Base-by-base conservation (phyloP, 2,888 invertebrate genomes). In the Ophion slaviceki region DNA sequence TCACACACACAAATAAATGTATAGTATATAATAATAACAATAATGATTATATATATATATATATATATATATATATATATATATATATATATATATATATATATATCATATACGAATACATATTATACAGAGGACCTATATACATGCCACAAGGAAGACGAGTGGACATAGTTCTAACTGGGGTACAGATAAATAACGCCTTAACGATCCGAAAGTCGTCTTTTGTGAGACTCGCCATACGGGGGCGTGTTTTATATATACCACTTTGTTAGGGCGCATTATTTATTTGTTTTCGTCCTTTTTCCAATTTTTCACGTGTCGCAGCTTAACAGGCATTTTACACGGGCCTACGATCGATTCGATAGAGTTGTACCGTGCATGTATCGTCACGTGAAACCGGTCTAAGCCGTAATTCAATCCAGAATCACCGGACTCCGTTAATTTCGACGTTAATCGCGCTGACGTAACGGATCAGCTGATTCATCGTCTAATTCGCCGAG, bases 241-340 rank as follows among this genome's bases (percentile, higher is more conserved):
- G 40, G 87, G 86, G 86, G 87, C 86, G 85, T 86, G 57, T 67
- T 45, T 81, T 81, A 79, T 84, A 53, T 53, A 53, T 17, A 80
- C 87, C 85, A 84, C 87, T 89, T 89, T 87, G 86, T 88, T 89
- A 86, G 87, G 85, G 84, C 87, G 86, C 87, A 88, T 89, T 89
- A 89, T 88, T 88, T 71, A 71, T 71, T 32, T 64, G 10, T 47
- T 74, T 36, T 53, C 28, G 28, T 40, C 61, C 61, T 75, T 68
- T 75, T 75, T 68, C 28, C 10, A 47, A 47, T 28, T 64, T 84
- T 87, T 88, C 84, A 88, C 77, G 87, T 84, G 85, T 20, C 36
- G 87, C 82, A 61, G 70, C 17, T 66, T 62, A 66, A 72, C 81
- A 74, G 66, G 61, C 45, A 85, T 80, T 85, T 78, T 81, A 84